These are phyloP conservation scores for Copidosoma aretas DNA, from an alignment of 2,888 invertebrate genomes.

Conservation along the genomic window DNA sequence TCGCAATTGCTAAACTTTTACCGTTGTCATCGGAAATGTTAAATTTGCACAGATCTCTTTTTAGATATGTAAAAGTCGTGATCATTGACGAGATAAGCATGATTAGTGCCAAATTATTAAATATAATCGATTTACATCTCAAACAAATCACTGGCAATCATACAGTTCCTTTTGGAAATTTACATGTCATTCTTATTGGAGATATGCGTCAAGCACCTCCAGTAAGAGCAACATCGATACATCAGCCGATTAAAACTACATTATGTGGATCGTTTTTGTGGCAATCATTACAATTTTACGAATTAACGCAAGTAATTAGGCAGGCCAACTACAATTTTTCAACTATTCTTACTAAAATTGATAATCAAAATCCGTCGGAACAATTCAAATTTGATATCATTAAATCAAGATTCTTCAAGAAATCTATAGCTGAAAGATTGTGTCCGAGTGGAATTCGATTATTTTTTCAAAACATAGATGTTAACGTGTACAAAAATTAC, in stretches of 20 bases:
- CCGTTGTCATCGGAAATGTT: constrained; percentile 54
- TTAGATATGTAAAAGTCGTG: constrained; percentile 48
- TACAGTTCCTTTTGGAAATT: constrained; percentile 51
- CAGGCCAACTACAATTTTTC: constrained; percentile 54
- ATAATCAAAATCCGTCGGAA: constrained; percentile 45
- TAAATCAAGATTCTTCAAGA: constrained; percentile 47
- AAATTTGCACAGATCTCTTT: constrained; percentile 44
- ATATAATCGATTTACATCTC: constrained; percentile 49
- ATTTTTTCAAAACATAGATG: constrained; percentile 48
- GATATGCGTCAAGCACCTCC: constrained; percentile 58
- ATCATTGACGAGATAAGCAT: constrained; percentile 57
- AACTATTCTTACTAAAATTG: constrained; percentile 51
- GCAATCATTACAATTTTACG: constrained; percentile 51
- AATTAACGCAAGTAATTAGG: constrained; percentile 52
- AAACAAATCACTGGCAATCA: constrained; percentile 55
- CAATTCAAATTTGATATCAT: constrained; percentile 44
- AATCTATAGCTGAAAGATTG: constrained; percentile 44
- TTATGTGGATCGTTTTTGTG: constrained; percentile 48
- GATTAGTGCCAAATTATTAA: constrained; percentile 51
- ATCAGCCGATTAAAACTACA: constrained; percentile 45
- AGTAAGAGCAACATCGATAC: constrained; percentile 50
- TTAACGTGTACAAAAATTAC: too few species aligned
- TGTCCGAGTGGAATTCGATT: constrained; percentile 47
- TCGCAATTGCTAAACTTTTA: constrained; percentile 52
- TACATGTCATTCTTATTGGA: constrained; percentile 55